Conservation (phyloP, 2,888 invertebrate genomes). For the Pyrrhosoma nymphula region DNA sequence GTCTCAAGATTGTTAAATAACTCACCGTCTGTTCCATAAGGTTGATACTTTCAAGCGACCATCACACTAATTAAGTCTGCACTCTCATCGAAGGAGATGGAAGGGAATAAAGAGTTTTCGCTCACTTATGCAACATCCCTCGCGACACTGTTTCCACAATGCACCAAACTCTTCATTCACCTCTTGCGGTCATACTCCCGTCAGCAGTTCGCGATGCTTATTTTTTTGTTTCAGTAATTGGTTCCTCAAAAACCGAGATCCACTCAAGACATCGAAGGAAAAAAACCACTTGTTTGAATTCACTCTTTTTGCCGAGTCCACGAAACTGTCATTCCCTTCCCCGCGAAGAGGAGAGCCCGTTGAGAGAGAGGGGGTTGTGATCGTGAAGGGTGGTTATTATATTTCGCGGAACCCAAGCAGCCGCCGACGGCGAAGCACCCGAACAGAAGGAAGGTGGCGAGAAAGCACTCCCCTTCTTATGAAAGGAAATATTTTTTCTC, state of each 20-base stretch:
- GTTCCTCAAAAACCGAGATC: background rate
- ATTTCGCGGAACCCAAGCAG: background rate
- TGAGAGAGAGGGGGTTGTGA: background rate
- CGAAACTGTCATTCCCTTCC: background rate
- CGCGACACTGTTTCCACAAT: background rate
- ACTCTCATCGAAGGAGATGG: background rate
- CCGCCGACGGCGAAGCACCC: no score
- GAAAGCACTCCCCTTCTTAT: no score
- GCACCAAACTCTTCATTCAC: background rate
- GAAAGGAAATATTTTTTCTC: background rate
- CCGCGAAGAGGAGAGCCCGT: background rate
- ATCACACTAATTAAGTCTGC: background rate
- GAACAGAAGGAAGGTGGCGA: background rate
- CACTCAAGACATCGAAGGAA: background rate
- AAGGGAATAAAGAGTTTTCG: background rate
- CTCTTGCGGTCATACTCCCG: background rate
- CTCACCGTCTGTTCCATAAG: background rate
- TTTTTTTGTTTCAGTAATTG: background rate
- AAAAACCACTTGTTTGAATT: slow-evolving; percentile 26
- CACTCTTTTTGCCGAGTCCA: background rate
- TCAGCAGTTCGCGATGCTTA: background rate
- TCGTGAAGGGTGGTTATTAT: background rate
- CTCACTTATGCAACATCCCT: background rate
- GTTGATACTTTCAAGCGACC: background rate
- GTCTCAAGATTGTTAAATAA: background rate